Evolutionary conservation across 2,888 invertebrate genomes (phyloP).

Genomic region (Coenonympha arcania): DNA sequence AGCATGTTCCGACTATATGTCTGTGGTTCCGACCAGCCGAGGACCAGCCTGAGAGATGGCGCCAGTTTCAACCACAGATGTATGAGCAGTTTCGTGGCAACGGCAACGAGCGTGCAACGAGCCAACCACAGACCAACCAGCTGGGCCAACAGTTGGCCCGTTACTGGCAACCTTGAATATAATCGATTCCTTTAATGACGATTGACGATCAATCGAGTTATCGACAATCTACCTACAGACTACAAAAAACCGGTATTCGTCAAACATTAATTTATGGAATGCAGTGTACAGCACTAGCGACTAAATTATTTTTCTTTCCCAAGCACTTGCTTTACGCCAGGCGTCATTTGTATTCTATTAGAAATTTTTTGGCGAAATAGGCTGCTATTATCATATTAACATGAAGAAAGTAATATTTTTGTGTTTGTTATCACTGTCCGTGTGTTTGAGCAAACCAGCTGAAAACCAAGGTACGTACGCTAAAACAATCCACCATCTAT

Average conservation of each 20-base stretch:
- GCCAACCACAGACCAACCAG: too few species aligned
- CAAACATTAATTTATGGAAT: neutral
- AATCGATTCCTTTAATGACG: neutral
- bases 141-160: too few species aligned
- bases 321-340: constrained; percentile 18
- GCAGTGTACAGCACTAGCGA: constrained; percentile 12
- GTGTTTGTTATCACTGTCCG: constrained; percentile 52
- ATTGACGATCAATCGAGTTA: neutral
- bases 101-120: too few species aligned
- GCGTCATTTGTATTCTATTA: constrained; percentile 21
- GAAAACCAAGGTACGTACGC: constrained; percentile 40
- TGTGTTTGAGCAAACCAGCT: constrained; percentile 44
- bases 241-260: neutral
- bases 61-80: too few species aligned
- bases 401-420: constrained; percentile 60
- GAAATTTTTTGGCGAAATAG: constrained; percentile 15
- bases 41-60: too few species aligned
- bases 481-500: constrained; percentile 25
- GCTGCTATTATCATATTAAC: constrained; percentile 12
- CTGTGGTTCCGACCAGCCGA: too few species aligned
- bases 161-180: too few species aligned
- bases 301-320: constrained; percentile 15
- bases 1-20: too few species aligned
- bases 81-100: too few species aligned
- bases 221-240: too few species aligned